These are phyloP conservation scores for Phorcus lineatus DNA, from an alignment of 2,888 invertebrate species.

Conservation along the genomic window DNA sequence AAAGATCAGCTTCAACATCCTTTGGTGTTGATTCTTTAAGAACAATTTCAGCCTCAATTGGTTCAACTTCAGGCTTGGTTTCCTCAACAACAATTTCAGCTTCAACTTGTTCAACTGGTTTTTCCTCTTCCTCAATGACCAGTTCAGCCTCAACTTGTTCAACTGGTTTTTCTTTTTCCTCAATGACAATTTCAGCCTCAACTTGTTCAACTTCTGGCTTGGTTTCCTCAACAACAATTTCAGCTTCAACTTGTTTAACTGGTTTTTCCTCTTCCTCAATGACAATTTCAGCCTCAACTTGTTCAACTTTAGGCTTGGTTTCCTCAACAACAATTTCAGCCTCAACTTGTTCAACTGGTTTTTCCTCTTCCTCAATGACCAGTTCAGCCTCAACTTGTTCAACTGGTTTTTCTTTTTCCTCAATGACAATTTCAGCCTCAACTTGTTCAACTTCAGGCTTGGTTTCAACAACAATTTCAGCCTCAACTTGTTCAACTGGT, in stretches of 20 bases:
- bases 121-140: conserved; percentile 13
- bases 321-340: conserved; percentile 31
- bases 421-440: conserved; percentile 18
- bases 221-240: neutral
- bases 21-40: neutral
- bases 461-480: conserved; percentile 25
- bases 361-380: conserved; percentile 13
- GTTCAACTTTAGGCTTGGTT: conserved; percentile 31
- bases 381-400: conserved; percentile 22
- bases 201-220: neutral
- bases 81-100: conserved; percentile 27
- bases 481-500: neutral
- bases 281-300: conserved; percentile 11
- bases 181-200: conserved; percentile 13
- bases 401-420: neutral
- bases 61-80: conserved; percentile 43
- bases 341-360: neutral
- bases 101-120: neutral
- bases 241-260: conserved; percentile 25
- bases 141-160: conserved; percentile 18
- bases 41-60: conserved; percentile 47
- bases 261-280: conserved; percentile 4
- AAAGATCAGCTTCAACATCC: conserved; percentile 25
- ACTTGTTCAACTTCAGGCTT: conserved; percentile 28
- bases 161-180: neutral